Evolutionary conservation across 2,888 invertebrate species (phyloP).

Genomic region (Notocelia uddmanniana): DNA sequence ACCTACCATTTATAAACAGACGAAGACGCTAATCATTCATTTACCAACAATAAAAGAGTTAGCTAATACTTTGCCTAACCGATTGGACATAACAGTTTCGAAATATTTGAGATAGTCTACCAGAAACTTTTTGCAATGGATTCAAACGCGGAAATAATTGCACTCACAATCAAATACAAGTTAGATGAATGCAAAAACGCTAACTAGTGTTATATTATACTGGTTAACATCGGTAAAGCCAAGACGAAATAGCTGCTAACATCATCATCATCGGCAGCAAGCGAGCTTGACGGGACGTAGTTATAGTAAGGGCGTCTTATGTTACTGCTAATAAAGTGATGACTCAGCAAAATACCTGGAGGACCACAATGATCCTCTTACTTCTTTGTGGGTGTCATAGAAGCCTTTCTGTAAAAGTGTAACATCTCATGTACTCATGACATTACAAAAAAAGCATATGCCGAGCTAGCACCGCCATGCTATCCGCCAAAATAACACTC

Average conservation of each 20-base stretch:
- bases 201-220: conserved; percentile 11
- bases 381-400: no score
- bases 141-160: conserved; percentile 42
- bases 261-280: not conserved
- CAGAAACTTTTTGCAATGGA: conserved; percentile 34
- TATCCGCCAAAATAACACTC: no score
- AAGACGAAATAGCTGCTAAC: not conserved
- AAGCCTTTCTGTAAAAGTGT: no score
- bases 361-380: no score
- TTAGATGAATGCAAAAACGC: conserved; percentile 34
- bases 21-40: not conserved
- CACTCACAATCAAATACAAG: conserved; percentile 43
- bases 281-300: no score
- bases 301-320: no score
- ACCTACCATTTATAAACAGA: not conserved
- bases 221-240: not conserved
- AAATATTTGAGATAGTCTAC: not conserved
- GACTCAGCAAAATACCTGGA: no score
- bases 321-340: no score
- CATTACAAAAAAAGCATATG: no score
- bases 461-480: no score
- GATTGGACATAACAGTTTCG: conserved; percentile 30
- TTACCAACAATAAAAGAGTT: conserved; percentile 12
- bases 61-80: conserved; percentile 11
- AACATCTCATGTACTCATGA: no score